Evolutionary conservation across 2,888 invertebrate species (phyloP), one percentile per base, ranked within the genome.

Genomic region (Sesamia inferens): DNA sequence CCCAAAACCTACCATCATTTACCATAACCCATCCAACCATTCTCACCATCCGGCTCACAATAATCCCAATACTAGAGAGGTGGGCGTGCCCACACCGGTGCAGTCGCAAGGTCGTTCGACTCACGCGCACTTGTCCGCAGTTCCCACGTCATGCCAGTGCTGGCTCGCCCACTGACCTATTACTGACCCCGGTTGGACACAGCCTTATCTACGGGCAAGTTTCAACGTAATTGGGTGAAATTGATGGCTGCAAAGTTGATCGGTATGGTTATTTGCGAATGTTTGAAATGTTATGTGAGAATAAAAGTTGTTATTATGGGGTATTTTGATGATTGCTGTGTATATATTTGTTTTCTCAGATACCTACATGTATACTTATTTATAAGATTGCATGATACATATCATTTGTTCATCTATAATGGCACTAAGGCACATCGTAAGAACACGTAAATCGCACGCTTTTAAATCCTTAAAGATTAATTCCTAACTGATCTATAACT

Each of bases 121-220:
- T 86, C 87, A 87, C 87, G 87, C 85, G 80, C 85, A 87, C 85
- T 86, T 87, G 85, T 82, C 74, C 79, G 64, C 63, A 31, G 79
- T 87, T 87, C 87, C 87, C 87, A 87, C 87, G 85, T 81, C 76
- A 71, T 65, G 73, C 79, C 68, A 7, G 59, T 8, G 47, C 71
- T 44, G 76, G 74, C 85, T 84, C 86, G 87, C 86, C 85, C 77
- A 83, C 74, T 85, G 80, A 83, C 83, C 84, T 86, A 82, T 78
- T 70, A 63, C 64, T 84, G 84, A 84, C 83, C 82, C 79, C 71
- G 61, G 66, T 75, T 73, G 77, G 85, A 82, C 78, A 78, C 57
- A 51, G 74, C 55, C 72, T 78, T 78, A 80, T 74, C 74, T 24
- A 5, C 47, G 57, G 42, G 58, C 62, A 68, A 42, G 61, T 67